phyloP scores from a whole-genome alignment of 2,888 invertebrate genomes.

The Thumatha senex region DNA sequence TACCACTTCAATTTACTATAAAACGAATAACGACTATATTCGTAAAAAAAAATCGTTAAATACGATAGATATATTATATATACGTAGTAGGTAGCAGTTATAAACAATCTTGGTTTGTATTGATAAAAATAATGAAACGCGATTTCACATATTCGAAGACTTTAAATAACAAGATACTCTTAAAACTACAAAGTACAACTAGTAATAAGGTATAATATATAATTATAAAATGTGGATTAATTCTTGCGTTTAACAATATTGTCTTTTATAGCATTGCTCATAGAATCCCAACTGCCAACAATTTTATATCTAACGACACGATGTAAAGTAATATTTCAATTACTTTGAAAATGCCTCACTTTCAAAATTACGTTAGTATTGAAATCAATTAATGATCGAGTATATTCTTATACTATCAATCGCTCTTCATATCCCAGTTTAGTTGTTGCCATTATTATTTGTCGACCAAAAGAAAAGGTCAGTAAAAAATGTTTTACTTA shows the following conservation, averaged over 20 bases:
- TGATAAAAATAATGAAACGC: slow-evolving; percentile 29
- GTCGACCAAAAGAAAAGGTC: slow-evolving; percentile 32
- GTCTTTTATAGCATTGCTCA: slow-evolving; percentile 78
- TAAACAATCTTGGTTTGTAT: slow-evolving; percentile 17
- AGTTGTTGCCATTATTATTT: slow-evolving; percentile 57
- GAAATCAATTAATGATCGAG: slow-evolving; percentile 1
- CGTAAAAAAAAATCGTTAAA: slow-evolving; percentile 9
- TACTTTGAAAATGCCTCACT: slow-evolving; percentile 19
- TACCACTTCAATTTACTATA: slow-evolving; percentile 1
- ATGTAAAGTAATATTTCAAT: slow-evolving; percentile 24
- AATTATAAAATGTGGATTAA: slow-evolving; percentile 71
- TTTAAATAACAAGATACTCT: slow-evolving; percentile 58
- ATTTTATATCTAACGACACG: slow-evolving; percentile 44
- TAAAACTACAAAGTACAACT: slow-evolving; percentile 61
- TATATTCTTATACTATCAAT: slow-evolving; percentile 1
- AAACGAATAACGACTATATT: slow-evolving; percentile 3
- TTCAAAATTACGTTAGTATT: slow-evolving; percentile 10
- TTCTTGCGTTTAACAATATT: slow-evolving; percentile 79
- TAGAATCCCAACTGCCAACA: slow-evolving; percentile 55
- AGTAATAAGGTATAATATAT: slow-evolving; percentile 52
- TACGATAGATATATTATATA: slow-evolving; percentile 14
- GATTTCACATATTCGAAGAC: slow-evolving; percentile 38
- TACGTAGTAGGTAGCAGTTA: slow-evolving; percentile 10
- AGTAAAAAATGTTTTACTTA: slow-evolving; percentile 26
- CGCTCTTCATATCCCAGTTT: slow-evolving; percentile 34